Percentiles rank a stretch among this genome's conserved stretches.
These are phyloP conservation scores for Suillia variegata DNA, from an alignment of 2,888 invertebrate genomes.

Conservation along the genomic window DNA sequence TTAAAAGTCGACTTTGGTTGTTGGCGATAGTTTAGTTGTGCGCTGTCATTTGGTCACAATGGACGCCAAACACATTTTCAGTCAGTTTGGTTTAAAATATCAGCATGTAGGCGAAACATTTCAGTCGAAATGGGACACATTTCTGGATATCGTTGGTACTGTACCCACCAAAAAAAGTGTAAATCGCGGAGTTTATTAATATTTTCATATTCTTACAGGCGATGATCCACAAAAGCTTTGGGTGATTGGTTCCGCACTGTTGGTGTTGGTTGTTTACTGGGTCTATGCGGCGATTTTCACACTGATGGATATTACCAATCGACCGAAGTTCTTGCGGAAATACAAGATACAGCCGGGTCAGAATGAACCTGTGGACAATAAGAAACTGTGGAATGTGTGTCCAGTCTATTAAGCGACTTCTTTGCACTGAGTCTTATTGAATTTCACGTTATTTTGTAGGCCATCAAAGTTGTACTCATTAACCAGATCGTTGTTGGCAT, in stretches of 20 bases:
- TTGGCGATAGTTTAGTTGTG: no score
- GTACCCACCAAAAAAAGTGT: no score
- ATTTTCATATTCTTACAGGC: conserved; percentile 34
- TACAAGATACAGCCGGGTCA: conserved; percentile 83
- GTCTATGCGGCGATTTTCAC: conserved; percentile 73
- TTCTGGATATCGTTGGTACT: conserved; percentile 68
- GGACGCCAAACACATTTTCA: not conserved
- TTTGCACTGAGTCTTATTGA: conserved; percentile 3
- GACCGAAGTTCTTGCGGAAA: conserved; percentile 69
- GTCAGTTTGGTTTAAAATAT: conserved; percentile 70
- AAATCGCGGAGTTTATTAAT: not conserved
- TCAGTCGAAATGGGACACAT: conserved; percentile 74
- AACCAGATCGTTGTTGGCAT: conserved; percentile 75
- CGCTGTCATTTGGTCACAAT: not conserved
- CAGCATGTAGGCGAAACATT: conserved; percentile 71
- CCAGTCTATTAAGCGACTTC: not conserved
- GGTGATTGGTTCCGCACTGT: conserved; percentile 65
- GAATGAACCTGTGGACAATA: conserved; percentile 72
- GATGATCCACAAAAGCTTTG: conserved; percentile 70
- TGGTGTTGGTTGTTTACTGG: conserved; percentile 74
- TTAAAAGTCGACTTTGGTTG: no score
- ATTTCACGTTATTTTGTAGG: conserved; percentile 52
- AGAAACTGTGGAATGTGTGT: conserved; percentile 64
- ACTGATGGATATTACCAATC: conserved; percentile 73
- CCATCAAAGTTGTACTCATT: conserved; percentile 70